Base-by-base conservation (phyloP, 2,113 vertebrate genomes). In the Brachyhypopomus occidentalis region DNA sequence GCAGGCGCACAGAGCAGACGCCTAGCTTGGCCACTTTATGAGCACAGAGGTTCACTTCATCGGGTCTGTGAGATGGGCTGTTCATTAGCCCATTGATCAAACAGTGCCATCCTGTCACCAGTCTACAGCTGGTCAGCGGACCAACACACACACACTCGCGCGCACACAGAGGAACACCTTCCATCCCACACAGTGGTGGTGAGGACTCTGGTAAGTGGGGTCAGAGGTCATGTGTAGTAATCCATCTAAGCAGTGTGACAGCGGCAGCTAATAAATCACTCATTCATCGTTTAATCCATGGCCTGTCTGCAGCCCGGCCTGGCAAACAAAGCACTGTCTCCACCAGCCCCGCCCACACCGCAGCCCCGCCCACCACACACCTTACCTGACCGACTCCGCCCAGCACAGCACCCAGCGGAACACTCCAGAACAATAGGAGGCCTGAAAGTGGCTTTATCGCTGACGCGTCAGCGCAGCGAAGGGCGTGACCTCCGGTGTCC, bases 21-120 rank as follows among this genome's bases (percentile, higher is more conserved):
- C 22, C 63, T 14, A 83, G 66, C 67, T 63, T 75, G 81, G 75
- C 60, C 58, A 78, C 85, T 78, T 71, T 69, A 83, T 83, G 72
- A 80, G 81, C 78, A 80, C 79, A 84, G 80, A 87, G 78, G 66
- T 85, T 90, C 89, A 91, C 88, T 91, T 89, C 88, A 92, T 89
- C 89, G 89, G 92, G 84, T 87, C 90, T 91, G 89, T 93, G 90
- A 92, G 93, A 93, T 88, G 89, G 90, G 89, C 88, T 90, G 90
- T 93, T 93, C 92, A 92, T 93, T 93, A 93, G 90, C 87, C 90
- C 92, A 94, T 94, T 93, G 93, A 94, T 94, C 93, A 94, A 92
- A 89, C 81, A 88, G 88, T 93, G 90, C 88, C 91, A 90, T 93
- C 93, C 92, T 94, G 93, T 94, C 94, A 92, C 88, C 84, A 86